Percentiles rank a stretch among this genome's conserved stretches.
phyloP scores from a whole-genome alignment of 2,797 vertebrate species.

The Hypotaenidia philippensis region DNA sequence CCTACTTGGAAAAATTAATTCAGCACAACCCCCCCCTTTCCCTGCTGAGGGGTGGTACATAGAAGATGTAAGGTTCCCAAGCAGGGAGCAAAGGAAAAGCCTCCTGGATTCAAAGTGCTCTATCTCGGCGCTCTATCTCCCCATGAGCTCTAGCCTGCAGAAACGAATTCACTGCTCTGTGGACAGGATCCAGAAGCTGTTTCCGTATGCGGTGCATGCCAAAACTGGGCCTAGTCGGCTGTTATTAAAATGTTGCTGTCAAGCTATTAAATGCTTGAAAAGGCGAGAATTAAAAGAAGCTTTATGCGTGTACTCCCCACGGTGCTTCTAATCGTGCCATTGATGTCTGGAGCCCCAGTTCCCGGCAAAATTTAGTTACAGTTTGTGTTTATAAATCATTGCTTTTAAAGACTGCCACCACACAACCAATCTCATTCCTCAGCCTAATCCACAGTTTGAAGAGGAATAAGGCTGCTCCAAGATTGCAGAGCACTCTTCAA shows the following conservation, averaged over 20 bases:
- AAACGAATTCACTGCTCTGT: slow-evolving; percentile 62
- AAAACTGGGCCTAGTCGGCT: slow-evolving; percentile 69
- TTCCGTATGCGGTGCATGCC: slow-evolving; percentile 64
- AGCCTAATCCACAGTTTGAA: neutral
- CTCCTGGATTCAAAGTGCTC: slow-evolving; percentile 50
- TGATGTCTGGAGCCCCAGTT: slow-evolving; percentile 55
- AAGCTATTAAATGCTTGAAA: slow-evolving; percentile 75
- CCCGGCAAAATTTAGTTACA: slow-evolving; percentile 69
- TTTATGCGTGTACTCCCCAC: slow-evolving; percentile 60
- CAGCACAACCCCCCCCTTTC: neutral
- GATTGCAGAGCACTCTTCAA: slow-evolving; percentile 29
- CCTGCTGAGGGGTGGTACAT: neutral
- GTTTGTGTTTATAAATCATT: slow-evolving; percentile 70
- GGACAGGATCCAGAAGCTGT: slow-evolving; percentile 69
- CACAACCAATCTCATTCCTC: neutral
- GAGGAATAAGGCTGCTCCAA: neutral
- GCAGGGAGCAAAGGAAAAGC: neutral
- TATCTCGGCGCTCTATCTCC: slow-evolving; percentile 40
- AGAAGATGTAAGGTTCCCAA: neutral
- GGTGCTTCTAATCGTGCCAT: slow-evolving; percentile 53
- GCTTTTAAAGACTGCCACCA: slow-evolving; percentile 37
- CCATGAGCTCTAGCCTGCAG: slow-evolving; percentile 57
- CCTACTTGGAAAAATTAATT: neutral
- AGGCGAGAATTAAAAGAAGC: slow-evolving; percentile 69
- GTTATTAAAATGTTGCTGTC: slow-evolving; percentile 78